Evolutionary conservation across 2,113 vertebrate genomes (phyloP).

Genomic region (Sapayoa aenigma): DNA sequence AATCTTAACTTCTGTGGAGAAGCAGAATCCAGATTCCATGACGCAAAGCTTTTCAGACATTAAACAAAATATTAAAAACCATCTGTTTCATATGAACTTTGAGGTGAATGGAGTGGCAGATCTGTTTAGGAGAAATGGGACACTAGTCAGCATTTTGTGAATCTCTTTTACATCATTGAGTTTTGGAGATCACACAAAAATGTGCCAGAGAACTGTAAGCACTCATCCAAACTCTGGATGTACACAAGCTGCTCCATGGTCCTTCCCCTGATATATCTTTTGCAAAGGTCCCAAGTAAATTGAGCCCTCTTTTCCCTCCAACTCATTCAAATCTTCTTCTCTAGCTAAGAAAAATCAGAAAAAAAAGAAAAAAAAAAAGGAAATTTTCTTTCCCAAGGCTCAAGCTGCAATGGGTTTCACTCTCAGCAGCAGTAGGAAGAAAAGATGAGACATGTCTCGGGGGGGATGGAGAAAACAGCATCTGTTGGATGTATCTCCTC

Average conservation of each 20-base stretch:
- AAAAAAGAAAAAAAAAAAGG: not conserved
- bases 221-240: not conserved
- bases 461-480: too few species aligned
- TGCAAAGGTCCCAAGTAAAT: not conserved
- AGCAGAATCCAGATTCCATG: not conserved
- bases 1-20: not conserved
- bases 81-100: not conserved
- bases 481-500: too few species aligned
- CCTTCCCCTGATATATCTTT: not conserved
- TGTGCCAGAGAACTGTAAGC: not conserved
- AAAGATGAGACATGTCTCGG: too few species aligned
- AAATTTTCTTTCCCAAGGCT: too few species aligned
- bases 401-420: too few species aligned
- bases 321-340: not conserved
- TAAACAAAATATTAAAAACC: not conserved
- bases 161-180: not conserved
- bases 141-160: not conserved
- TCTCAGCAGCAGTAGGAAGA: too few species aligned
- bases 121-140: not conserved
- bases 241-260: not conserved
- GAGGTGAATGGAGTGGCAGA: not conserved
- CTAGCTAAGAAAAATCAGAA: not conserved
- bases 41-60: not conserved
- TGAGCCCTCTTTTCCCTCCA: not conserved
- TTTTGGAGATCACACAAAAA: not conserved